Base-by-base conservation (phyloP, 2,113 vertebrate species). In the Eudyptes chrysolophus region DNA sequence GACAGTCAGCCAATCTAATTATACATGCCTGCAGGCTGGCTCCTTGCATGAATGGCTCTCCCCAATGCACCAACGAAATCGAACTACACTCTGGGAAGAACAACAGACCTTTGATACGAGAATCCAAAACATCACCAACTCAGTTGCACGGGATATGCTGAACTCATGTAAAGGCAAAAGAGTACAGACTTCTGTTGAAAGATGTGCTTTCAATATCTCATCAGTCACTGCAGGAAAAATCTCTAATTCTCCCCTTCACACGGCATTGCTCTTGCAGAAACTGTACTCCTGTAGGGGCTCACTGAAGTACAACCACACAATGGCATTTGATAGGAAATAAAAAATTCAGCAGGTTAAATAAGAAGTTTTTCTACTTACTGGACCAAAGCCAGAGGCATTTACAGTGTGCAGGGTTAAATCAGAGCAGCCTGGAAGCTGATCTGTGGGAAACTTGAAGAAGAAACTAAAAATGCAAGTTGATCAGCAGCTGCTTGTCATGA, bases 11-110 rank as follows among this genome's bases (percentile, higher is more conserved):
- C 70, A 89, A 91, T 34, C 30, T 82, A 92, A 69, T n/a, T 26
- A 62, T 34, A 46, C 36, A 13, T 62, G 36, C 20, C 20, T 89
- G 66, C 29, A 66, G 57, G 36, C 22, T 79, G 57, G 29, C 29
- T 71, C 11, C 22, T 76, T 89, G 62, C 26, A 78, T 34, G 61
- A 93, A 57, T 36, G 24, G 36, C 14, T 93, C 19, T 89, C 68
- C 11, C 13, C 1, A 1, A 11, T 46, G 29, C 51, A 75, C 27
- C 70, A 76, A 5, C 1, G 0, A 80, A 86, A 92, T 27, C 0
- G 0, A 69, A 61, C 65, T 91, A 75, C 13, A 7, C 20, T 69
- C 51, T 82, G 22, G 14, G 34, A 84, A 80, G 42, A 89, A 58
- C 65, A 90, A 40, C 60, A 80, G 42, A 52, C 26, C 4, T 18